phyloP scores from a whole-genome alignment of 2,113 vertebrate species.

The Petroica traversi region DNA sequence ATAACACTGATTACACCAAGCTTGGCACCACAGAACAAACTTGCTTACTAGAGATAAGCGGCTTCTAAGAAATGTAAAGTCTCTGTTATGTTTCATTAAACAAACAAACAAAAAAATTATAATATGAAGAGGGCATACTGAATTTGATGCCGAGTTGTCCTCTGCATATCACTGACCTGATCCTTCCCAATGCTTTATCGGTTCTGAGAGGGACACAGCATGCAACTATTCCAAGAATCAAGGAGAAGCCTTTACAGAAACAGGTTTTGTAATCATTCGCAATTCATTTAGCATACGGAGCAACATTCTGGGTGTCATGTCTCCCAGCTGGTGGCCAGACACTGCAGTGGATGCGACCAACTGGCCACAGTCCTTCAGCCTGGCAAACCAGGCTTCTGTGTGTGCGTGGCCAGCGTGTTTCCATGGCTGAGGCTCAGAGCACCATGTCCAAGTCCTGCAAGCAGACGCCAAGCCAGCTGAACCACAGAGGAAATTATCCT shows the following conservation, averaged over 20 bases:
- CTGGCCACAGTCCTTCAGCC: conserved; percentile 40
- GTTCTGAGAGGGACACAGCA: not conserved
- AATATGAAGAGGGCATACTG: not conserved
- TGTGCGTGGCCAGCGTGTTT: not conserved
- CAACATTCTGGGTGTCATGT: conserved; percentile 37
- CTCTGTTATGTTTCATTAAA: not conserved
- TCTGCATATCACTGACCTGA: not conserved
- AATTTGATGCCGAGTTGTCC: not conserved
- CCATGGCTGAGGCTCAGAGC: conserved; percentile 1
- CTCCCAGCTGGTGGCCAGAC: conserved; percentile 61
- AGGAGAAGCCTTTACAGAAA: conserved; percentile 39
- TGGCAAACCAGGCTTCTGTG: not conserved
- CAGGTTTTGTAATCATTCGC: conserved; percentile 28
- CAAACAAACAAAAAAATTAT: not conserved
- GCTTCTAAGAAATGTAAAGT: not conserved
- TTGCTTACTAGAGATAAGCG: not conserved
- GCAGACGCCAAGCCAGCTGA: conserved; percentile 10
- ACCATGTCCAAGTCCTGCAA: not conserved
- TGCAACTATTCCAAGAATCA: not conserved
- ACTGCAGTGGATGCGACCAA: not conserved
- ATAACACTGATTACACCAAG: not conserved
- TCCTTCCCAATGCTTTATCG: not conserved
- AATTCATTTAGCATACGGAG: conserved; percentile 62
- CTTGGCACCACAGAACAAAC: not conserved
- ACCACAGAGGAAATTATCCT: conserved; percentile 9